Percentiles rank a stretch among this genome's conserved stretches.
Conservation (phyloP, 1,140 invertebrate species). For the Mactra quadrangularis region DNA sequence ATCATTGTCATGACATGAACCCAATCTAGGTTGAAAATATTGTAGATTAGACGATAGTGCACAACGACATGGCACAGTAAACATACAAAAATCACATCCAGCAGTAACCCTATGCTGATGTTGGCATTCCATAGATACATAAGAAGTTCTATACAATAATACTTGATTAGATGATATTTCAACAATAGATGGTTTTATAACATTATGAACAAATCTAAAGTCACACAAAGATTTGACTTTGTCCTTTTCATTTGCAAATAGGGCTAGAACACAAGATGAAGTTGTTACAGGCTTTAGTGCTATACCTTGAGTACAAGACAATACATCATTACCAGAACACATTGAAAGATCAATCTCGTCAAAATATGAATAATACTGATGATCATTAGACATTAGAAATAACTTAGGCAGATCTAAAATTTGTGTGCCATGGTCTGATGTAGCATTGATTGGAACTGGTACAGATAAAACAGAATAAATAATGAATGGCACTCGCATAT, state of each 20-base stretch:
- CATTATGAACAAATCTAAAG: slow-evolving; percentile 53
- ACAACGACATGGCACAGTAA: slow-evolving; percentile 54
- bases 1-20: slow-evolving; percentile 36
- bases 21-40: slow-evolving; percentile 45
- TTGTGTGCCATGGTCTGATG: slow-evolving; percentile 47
- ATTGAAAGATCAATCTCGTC: neutral
- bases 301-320: slow-evolving; percentile 33
- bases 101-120: slow-evolving; percentile 23
- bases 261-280: slow-evolving; percentile 35
- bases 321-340: slow-evolving; percentile 10
- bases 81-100: slow-evolving; percentile 60
- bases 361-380: slow-evolving; percentile 34
- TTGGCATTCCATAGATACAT: slow-evolving; percentile 47
- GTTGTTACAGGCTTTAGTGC: slow-evolving; percentile 19
- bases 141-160: slow-evolving; percentile 39
- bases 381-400: slow-evolving; percentile 29
- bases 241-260: slow-evolving; percentile 57
- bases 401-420: slow-evolving; percentile 21
- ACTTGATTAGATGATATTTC: slow-evolving; percentile 48
- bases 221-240: slow-evolving; percentile 31
- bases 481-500: neutral
- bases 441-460: slow-evolving; percentile 35
- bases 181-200: slow-evolving; percentile 34
- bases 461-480: slow-evolving; percentile 24
- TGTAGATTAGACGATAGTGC: slow-evolving; percentile 50